Evolutionary conservation across 1,140 invertebrate species (phyloP).

Genomic region (Patella vulgata): DNA sequence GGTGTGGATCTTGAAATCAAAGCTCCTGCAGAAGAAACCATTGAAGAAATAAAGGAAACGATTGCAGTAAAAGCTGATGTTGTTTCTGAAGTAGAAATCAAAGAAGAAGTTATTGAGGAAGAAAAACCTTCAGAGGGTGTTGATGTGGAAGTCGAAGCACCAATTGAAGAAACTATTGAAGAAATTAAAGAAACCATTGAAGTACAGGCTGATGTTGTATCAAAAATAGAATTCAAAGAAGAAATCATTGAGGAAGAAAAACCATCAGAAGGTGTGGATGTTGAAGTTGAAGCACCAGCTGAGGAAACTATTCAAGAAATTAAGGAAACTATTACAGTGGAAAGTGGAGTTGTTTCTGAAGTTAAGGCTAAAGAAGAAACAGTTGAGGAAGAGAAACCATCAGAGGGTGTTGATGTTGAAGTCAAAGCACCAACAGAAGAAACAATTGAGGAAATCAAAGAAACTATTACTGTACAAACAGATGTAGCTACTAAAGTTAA

Average conservation of each 20-base stretch:
- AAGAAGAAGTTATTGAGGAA: constrained; percentile 27
- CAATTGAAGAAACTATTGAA: constrained; percentile 3
- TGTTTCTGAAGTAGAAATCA: constrained; percentile 17
- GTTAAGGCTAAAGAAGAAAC: neutral
- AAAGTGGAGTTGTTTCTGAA: neutral
- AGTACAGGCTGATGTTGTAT: constrained; percentile 2
- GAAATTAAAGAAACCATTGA: constrained; percentile 3
- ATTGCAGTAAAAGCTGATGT: constrained; percentile 17
- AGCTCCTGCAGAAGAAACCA: neutral
- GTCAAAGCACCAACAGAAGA: constrained; percentile 6
- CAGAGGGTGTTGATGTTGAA: constrained; percentile 3
- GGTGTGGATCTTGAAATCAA: neutral
- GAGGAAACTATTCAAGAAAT: constrained; percentile 8
- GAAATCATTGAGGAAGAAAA: constrained; percentile 1
- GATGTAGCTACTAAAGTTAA: neutral
- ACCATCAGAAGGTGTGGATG: neutral
- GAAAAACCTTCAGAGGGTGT: constrained; percentile 2
- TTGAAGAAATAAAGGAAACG: constrained; percentile 5
- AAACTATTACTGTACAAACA: neutral
- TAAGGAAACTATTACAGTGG: constrained; percentile 1
- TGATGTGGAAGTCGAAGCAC: neutral
- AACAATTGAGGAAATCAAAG: constrained; percentile 9
- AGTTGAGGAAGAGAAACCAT: too few relatives aligned
- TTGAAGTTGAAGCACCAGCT: constrained; percentile 2
- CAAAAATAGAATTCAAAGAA: neutral